Conservation (phyloP, 2,888 invertebrate genomes). For the Neocrepidodera transversa region DNA sequence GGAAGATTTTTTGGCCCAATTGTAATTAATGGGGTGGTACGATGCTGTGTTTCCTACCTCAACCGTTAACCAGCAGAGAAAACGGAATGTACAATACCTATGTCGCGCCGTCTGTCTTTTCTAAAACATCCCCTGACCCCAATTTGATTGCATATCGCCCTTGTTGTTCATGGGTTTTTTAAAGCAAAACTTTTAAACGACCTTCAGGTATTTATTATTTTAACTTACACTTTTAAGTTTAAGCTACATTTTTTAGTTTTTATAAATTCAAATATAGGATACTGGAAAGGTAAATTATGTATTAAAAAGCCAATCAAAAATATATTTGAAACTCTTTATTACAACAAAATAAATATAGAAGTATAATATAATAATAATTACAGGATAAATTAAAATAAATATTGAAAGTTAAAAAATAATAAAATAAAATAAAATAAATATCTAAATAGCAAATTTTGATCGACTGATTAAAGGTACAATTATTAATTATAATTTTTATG, state of each 20-base stretch:
- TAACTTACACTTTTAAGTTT: slow-evolving; percentile 7
- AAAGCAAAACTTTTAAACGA: slow-evolving; percentile 33
- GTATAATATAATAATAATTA: no score
- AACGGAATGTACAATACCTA: slow-evolving; percentile 33
- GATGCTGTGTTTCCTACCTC: slow-evolving; percentile 39
- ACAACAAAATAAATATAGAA: no score
- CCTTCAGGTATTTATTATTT: slow-evolving; percentile 26
- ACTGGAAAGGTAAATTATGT: no score
- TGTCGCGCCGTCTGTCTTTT: slow-evolving; percentile 45
- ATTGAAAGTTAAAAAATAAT: no score
- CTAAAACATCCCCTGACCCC: slow-evolving; percentile 42
- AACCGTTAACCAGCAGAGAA: slow-evolving; percentile 45
- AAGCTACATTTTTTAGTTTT: not conserved
- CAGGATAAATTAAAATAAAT: no score
- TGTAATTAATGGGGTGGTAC: slow-evolving; percentile 10
- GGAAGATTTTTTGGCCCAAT: not conserved
- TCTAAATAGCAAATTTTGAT: no score
- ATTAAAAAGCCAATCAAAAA: no score
- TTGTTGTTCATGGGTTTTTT: slow-evolving; percentile 31
- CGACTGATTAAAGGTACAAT: no score
- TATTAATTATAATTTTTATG: no score
- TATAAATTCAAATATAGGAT: no score
- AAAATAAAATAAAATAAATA: no score
- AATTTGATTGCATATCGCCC: slow-evolving; percentile 37
- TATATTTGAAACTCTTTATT: no score